A percentile compares a stretch with the other conserved stretches of the same genome.
Conservation (phyloP, 2,888 invertebrate species). For the Tribolium freemani region DNA sequence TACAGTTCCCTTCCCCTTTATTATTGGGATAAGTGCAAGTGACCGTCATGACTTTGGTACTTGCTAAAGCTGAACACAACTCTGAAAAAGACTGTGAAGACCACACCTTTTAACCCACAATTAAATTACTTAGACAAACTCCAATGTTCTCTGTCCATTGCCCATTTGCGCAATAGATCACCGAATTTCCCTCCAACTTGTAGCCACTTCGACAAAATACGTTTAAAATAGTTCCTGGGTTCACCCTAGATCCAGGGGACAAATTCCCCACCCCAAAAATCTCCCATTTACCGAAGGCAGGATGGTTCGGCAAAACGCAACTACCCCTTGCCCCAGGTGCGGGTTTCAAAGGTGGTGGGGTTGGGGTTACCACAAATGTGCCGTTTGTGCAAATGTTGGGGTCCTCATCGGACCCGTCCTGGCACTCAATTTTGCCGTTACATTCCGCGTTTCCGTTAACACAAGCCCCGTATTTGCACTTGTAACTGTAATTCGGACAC, state of each 20-base stretch:
- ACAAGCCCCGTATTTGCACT: constrained; percentile 61
- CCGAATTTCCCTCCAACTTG: constrained; percentile 28
- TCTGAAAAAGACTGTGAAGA: constrained; percentile 43
- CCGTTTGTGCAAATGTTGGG: constrained; percentile 25
- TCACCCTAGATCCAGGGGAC: background rate
- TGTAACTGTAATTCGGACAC: constrained; percentile 55
- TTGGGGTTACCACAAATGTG: too few species aligned
- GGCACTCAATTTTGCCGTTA: constrained; percentile 69
- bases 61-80: constrained; percentile 47
- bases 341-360: constrained; percentile 9
- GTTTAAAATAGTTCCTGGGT: constrained; percentile 34
- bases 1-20: constrained; percentile 32
- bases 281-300: constrained; percentile 53
- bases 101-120: background rate
- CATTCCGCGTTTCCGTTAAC: constrained; percentile 69
- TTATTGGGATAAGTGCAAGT: constrained; percentile 42
- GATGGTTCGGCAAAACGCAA: constrained; percentile 55
- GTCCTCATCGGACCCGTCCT: constrained; percentile 70
- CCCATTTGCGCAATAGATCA: constrained; percentile 18
- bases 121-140: constrained; percentile 48
- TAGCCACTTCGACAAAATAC: constrained; percentile 50
- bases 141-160: constrained; percentile 45
- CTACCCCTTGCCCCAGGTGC: constrained; percentile 17
- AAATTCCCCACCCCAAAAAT: background rate
- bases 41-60: constrained; percentile 43